Conservation (phyloP, 2,113 vertebrate genomes). For the Nesoenas mayeri region DNA sequence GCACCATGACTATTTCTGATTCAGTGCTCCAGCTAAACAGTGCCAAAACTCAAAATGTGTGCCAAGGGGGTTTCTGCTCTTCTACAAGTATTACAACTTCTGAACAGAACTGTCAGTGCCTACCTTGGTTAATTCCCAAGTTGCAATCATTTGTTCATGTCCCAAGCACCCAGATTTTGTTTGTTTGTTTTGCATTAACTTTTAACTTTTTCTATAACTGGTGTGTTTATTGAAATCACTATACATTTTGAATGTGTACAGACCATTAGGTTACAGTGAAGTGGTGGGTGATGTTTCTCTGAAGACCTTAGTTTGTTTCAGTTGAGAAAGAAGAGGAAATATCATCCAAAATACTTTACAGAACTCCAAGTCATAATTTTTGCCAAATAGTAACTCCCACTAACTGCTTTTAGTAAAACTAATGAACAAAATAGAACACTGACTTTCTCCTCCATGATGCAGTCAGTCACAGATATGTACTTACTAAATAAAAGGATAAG, state of each 20-base stretch:
- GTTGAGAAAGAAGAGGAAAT: neutral
- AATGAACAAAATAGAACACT: neutral
- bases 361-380: neutral
- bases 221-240: neutral
- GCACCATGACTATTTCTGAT: neutral
- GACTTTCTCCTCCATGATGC: neutral
- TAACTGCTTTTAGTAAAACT: neutral
- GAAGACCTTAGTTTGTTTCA: neutral
- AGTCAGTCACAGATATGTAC: neutral
- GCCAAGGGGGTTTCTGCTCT: neutral
- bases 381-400: neutral
- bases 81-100: neutral
- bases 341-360: neutral
- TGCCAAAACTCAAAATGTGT: neutral
- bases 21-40: neutral
- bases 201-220: neutral
- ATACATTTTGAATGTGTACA: neutral
- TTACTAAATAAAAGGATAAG: neutral
- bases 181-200: neutral
- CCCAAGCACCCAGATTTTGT: neutral
- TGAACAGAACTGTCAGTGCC: neutral
- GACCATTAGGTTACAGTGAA: rapidly evolving
- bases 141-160: neutral
- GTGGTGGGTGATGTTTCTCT: neutral
- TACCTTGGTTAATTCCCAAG: neutral